These are phyloP conservation scores for Hydraecia micacea DNA, from an alignment of 2,888 invertebrate species.

Conservation along the genomic window DNA sequence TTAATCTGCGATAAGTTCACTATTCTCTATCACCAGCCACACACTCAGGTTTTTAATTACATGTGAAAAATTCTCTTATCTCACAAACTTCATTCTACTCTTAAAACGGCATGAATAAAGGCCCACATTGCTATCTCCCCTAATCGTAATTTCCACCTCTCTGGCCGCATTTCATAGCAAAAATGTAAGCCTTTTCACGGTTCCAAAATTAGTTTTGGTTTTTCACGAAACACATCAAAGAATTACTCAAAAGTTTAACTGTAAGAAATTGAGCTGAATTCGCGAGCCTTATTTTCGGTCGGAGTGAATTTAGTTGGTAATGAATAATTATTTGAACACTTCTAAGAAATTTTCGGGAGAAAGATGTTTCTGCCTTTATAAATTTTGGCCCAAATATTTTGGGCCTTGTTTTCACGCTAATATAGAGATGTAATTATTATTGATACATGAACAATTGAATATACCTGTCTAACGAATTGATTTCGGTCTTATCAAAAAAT, in stretches of 20 bases:
- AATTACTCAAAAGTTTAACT: slow-evolving; percentile 50
- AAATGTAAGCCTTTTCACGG: slow-evolving; percentile 38
- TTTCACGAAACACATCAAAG: slow-evolving; percentile 58
- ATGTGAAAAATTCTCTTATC: slow-evolving; percentile 4
- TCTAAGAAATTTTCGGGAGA: slow-evolving; percentile 24
- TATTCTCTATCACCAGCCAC: too few relatives aligned
- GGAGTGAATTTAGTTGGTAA: slow-evolving; percentile 52
- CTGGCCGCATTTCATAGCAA: slow-evolving; percentile 41
- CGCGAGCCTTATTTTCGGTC: slow-evolving; percentile 14
- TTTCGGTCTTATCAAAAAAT: not conserved
- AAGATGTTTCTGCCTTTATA: slow-evolving; percentile 9
- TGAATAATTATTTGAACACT: slow-evolving; percentile 58
- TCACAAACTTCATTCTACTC: not conserved
- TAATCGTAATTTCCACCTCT: slow-evolving; percentile 10
- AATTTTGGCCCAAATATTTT: slow-evolving; percentile 15
- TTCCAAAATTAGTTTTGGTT: slow-evolving; percentile 51
- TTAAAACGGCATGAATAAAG: slow-evolving; percentile 20
- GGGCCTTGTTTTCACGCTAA: not conserved
- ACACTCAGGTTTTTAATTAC: slow-evolving; percentile 6
- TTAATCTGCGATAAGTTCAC: not conserved
- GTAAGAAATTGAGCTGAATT: slow-evolving; percentile 44
- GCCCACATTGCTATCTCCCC: slow-evolving; percentile 22
- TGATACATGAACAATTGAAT: not conserved
- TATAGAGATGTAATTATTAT: not conserved
- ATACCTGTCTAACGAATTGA: not conserved